phyloP scores from a whole-genome alignment of 2,888 invertebrate species.

The Pyrocoelia pectoralis region DNA sequence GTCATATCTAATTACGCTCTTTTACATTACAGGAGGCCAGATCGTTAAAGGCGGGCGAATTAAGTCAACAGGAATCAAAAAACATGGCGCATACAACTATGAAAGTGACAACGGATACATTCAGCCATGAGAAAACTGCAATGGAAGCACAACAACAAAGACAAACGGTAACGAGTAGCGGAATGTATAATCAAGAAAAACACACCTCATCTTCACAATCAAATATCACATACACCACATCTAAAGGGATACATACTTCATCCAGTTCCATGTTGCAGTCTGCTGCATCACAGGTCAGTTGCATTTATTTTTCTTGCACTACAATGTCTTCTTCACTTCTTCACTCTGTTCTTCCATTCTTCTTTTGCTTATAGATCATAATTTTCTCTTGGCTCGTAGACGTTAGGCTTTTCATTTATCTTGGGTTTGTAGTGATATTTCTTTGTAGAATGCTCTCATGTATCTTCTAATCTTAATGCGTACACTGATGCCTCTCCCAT shows the following conservation, averaged over 20 bases:
- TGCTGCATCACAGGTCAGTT: slow-evolving; percentile 46
- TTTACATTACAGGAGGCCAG: slow-evolving; percentile 76
- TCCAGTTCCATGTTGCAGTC: slow-evolving; percentile 55
- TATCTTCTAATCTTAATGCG: too few relatives aligned
- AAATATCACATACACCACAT: slow-evolving; percentile 78
- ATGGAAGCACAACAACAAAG: slow-evolving; percentile 74
- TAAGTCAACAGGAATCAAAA: slow-evolving; percentile 85
- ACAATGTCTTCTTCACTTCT: background rate
- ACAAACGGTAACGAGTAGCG: slow-evolving; percentile 81
- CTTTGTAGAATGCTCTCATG: too few relatives aligned
- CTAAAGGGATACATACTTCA: slow-evolving; percentile 76
- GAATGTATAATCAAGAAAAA: slow-evolving; percentile 76
- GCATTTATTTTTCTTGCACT: background rate
- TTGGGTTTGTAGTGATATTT: too few relatives aligned
- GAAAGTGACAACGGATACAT: slow-evolving; percentile 85
- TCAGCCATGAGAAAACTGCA: slow-evolving; percentile 82
- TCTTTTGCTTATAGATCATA: background rate
- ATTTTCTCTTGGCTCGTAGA: too few relatives aligned
- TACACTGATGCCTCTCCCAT: too few relatives aligned
- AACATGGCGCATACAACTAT: slow-evolving; percentile 85
- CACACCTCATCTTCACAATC: slow-evolving; percentile 79
- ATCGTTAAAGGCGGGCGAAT: slow-evolving; percentile 82
- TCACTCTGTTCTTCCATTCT: background rate
- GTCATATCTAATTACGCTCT: background rate
- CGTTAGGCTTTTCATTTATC: too few relatives aligned